Evolutionary conservation across 2,888 invertebrate genomes (phyloP), one percentile per base, ranked within the genome.

Genomic region (Psylliodes chrysocephalus): DNA sequence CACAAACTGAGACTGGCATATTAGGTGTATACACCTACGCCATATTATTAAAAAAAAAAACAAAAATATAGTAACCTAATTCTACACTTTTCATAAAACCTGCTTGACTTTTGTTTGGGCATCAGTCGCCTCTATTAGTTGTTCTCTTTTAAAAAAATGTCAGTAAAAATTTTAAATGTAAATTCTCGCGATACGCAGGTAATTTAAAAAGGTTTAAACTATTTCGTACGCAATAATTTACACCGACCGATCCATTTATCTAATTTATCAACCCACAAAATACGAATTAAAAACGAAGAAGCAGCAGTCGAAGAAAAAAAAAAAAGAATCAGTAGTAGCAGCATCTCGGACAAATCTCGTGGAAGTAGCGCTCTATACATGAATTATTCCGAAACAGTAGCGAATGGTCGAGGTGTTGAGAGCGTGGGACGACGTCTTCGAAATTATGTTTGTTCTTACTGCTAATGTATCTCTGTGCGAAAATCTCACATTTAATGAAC

Each of bases 401-500:
- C 74, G 75, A 78, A 78, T 77, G 78, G 78, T 78, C 74, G 75
- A 78, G 78, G 77, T 78, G 78, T 78, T 77, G 71, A 78, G 28
- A 57, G 79, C 78, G 79, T 79, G 77, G 79, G 79, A 73, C 69
- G 77, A 69, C 57, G 71, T 70, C 72, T 42, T 64, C 68, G 78
- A 78, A 79, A 79, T 79, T 79, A 79, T 79, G 79, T 79, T 78
- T 78, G 79, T 79, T 79, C 79, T 78, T 78, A 74, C 75, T 73
- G 78, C 78, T 78, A 78, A 79, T 79, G 78, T 80, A 79, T 80
- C 80, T 78, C 80, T 78, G 78, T 75, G 75, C 74, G 75, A 75
- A 78, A 78, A 80, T 80, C 79, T 80, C 75, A 72, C 77, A 78
- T 80, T 79, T 79, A 80, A 80, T 80, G 80, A 80, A 78, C 74